Percentiles rank a stretch among this genome's conserved stretches.
These are phyloP conservation scores for Irena cyanogastra DNA, from an alignment of 2,113 vertebrate genomes.

Conservation along the genomic window DNA sequence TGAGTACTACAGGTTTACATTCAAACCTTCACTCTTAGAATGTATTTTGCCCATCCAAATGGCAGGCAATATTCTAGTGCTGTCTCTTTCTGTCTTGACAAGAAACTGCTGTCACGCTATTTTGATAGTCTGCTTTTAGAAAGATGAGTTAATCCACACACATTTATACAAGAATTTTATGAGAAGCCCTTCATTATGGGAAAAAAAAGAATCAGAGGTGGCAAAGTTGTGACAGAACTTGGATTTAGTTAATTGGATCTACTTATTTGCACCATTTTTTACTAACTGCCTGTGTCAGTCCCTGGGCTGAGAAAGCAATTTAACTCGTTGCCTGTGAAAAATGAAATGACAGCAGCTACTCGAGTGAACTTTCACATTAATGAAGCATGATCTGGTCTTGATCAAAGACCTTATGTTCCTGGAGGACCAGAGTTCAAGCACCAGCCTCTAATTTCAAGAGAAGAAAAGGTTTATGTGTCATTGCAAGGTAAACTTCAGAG, in stretches of 20 bases:
- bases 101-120: neutral
- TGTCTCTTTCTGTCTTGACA: neutral
- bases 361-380: slow-evolving; percentile 23
- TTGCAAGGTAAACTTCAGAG: neutral
- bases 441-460: neutral
- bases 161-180: neutral
- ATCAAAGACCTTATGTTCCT: slow-evolving; percentile 22
- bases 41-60: neutral
- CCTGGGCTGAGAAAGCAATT: neutral
- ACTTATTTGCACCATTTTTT: neutral
- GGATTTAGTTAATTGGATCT: slow-evolving; percentile 45
- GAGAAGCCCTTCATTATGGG: neutral
- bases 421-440: slow-evolving; percentile 23
- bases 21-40: neutral
- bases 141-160: neutral
- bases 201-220: neutral
- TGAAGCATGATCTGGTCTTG: neutral
- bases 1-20: neutral
- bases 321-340: slow-evolving; percentile 36
- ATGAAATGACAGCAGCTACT: slow-evolving; percentile 41
- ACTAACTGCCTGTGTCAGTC: neutral
- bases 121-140: neutral
- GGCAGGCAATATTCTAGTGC: neutral
- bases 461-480: neutral
- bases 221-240: neutral